These are phyloP conservation scores for Heterodera carotae DNA, from an alignment of 1,140 invertebrate genomes.

Conservation along the genomic window DNA sequence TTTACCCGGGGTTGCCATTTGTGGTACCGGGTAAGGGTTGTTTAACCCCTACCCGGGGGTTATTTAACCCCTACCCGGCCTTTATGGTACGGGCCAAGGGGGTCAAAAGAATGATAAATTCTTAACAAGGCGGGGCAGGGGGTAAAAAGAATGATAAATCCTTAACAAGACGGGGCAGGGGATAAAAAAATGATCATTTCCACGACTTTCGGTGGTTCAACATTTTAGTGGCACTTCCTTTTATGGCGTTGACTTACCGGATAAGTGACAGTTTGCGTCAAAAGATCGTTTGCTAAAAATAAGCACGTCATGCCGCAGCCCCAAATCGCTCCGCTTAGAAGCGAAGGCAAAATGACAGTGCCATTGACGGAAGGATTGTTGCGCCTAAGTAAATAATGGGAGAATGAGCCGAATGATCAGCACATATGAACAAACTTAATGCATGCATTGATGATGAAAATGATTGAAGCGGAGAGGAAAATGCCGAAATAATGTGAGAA, in stretches of 20 bases:
- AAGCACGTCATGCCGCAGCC: slow-evolving; percentile 42
- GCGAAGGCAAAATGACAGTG: slow-evolving; percentile 35
- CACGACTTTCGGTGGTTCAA: too few species aligned
- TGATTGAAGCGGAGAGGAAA: slow-evolving; percentile 39
- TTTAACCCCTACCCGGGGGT: too few species aligned
- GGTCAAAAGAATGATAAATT: background rate
- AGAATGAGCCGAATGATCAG: background rate
- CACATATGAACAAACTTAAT: slow-evolving; percentile 5
- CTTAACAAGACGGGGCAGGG: too few species aligned
- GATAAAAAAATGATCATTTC: too few species aligned
- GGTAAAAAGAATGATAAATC: background rate
- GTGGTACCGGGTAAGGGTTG: too few species aligned
- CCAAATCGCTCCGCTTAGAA: slow-evolving; percentile 41
- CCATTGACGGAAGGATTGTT: slow-evolving; percentile 40
- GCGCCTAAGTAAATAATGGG: slow-evolving; percentile 17
- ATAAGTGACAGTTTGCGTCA: slow-evolving; percentile 45
- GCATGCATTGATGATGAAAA: slow-evolving; percentile 42
- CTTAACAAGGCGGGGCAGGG: too few species aligned
- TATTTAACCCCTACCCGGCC: too few species aligned
- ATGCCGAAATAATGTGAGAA: slow-evolving; percentile 51
- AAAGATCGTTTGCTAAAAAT: slow-evolving; percentile 39
- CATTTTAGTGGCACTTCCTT: too few species aligned
- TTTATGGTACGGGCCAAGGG: too few species aligned
- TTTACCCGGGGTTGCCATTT: too few species aligned
- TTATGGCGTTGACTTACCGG: slow-evolving; percentile 15